Evolutionary conservation across 2,113 vertebrate genomes (phyloP).

Genomic region (Heteronetta atricapilla): DNA sequence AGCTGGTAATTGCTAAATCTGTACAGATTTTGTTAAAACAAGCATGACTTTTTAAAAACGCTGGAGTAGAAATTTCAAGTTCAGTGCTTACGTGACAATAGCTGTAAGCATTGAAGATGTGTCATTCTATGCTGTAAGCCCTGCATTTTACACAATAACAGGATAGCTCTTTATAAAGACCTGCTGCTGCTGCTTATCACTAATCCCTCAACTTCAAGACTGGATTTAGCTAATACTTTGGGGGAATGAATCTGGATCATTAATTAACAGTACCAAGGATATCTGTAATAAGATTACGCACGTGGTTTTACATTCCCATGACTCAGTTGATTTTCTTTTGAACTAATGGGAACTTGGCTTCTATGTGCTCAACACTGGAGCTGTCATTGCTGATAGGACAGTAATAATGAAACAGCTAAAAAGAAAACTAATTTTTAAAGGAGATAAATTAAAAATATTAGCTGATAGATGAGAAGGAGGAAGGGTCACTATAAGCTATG

Average conservation of each 20-base stretch:
- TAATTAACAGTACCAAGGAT: constrained; percentile 51
- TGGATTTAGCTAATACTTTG: constrained; percentile 58
- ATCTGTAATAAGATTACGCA: constrained; percentile 41
- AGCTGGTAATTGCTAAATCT: not conserved
- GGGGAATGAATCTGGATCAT: constrained; percentile 43
- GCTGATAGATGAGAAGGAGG: not conserved
- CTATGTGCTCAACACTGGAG: not conserved
- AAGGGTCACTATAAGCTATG: not conserved
- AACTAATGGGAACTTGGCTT: not conserved
- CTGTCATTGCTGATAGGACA: not conserved
- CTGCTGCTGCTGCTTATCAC: constrained; percentile 10
- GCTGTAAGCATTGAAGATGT: not conserved
- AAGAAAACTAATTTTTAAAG: not conserved
- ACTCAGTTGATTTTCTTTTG: not conserved
- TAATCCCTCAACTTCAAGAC: constrained; percentile 38
- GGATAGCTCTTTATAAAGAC: not conserved
- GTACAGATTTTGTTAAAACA: not conserved
- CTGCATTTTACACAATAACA: not conserved
- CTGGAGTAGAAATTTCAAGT: not conserved
- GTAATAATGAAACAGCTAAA: not conserved
- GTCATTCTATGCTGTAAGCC: not conserved
- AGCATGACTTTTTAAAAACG: not conserved
- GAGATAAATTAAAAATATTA: not conserved
- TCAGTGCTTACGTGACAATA: not conserved
- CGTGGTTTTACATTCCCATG: constrained; percentile 14